phyloP scores from a whole-genome alignment of 2,797 vertebrate genomes.

The Nannoperca australis region DNA sequence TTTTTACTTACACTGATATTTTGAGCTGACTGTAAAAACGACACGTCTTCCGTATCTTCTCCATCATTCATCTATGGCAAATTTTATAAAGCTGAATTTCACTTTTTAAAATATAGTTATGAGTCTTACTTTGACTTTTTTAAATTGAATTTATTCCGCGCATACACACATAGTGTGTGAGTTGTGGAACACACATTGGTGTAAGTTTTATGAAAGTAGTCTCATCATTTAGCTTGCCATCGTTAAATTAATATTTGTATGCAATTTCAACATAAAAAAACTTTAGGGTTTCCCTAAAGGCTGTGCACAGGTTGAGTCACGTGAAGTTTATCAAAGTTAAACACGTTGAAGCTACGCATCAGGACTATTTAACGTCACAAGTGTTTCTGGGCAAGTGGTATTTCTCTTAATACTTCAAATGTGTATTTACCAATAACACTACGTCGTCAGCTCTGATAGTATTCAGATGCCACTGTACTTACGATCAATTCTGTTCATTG shows the following conservation, averaged over 20 bases:
- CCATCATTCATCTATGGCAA: slow-evolving; percentile 4
- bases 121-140: slow-evolving; percentile 10
- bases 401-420: slow-evolving; percentile 38
- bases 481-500: slow-evolving; percentile 37
- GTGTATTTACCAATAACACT: slow-evolving; percentile 25
- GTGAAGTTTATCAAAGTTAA: slow-evolving; percentile 36
- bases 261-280: background rate
- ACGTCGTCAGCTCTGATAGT: slow-evolving; percentile 35
- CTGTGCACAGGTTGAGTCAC: slow-evolving; percentile 8
- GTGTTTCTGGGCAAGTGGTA: slow-evolving; percentile 11
- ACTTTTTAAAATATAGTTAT: background rate
- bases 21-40: slow-evolving; percentile 35
- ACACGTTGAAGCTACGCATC: background rate
- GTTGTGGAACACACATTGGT: background rate
- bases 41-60: slow-evolving; percentile 33
- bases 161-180: background rate
- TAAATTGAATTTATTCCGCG: slow-evolving; percentile 28
- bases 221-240: background rate
- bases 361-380: slow-evolving; percentile 21
- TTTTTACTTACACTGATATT: slow-evolving; percentile 29
- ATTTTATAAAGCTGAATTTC: slow-evolving; percentile 52
- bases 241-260: slow-evolving; percentile 15
- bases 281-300: background rate
- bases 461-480: slow-evolving; percentile 44
- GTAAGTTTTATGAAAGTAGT: background rate